These are phyloP conservation scores for Automeris io DNA, from an alignment of 2,888 invertebrate genomes.

Conservation along the genomic window DNA sequence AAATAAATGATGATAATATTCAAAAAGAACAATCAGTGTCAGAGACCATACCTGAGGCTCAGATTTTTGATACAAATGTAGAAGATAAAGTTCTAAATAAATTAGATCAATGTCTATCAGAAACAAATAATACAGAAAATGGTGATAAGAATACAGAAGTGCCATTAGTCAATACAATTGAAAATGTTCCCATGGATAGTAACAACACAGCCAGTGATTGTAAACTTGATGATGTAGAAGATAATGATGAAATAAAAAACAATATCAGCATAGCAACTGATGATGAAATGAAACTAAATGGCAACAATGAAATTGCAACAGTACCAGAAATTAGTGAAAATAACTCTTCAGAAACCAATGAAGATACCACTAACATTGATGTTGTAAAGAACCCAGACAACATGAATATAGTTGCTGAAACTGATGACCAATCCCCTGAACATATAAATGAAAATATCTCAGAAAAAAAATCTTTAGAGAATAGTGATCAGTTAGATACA, in stretches of 20 bases:
- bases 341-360: neutral
- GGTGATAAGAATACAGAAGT: constrained; percentile 7
- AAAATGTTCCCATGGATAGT: constrained; percentile 1
- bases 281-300: neutral
- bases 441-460: neutral
- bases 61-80: neutral
- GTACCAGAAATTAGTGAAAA: constrained; percentile 4
- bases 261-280: neutral
- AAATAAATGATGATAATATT: neutral
- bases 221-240: neutral
- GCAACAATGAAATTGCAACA: neutral
- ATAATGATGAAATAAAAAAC: neutral
- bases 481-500: constrained; percentile 5
- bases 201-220: constrained; percentile 7
- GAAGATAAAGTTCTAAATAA: constrained; percentile 1
- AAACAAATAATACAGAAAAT: neutral
- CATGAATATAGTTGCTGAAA: neutral
- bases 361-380: neutral
- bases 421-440: neutral
- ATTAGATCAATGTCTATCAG: neutral
- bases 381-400: neutral
- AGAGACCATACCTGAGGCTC: neutral
- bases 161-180: neutral
- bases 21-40: neutral
- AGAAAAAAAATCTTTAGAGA: neutral